Evolutionary conservation across 2,888 invertebrate genomes (phyloP), one percentile per base, ranked within the genome.

Genomic region (Esperia sulphurella): DNA sequence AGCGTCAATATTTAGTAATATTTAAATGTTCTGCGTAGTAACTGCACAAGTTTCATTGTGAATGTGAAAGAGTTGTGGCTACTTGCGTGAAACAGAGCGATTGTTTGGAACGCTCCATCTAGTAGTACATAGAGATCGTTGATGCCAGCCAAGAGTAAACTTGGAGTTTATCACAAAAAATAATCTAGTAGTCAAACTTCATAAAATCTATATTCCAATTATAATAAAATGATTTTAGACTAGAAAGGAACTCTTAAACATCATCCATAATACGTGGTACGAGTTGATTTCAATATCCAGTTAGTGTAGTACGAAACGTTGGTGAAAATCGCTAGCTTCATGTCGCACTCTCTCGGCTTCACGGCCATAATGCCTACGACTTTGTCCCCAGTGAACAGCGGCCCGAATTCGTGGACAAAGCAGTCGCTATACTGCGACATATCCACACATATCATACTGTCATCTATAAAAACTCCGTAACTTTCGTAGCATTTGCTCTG

Each of bases 351-450:
- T 7, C 59, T 61, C 0, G 87, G 84, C 39, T 68, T 77, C 28
- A 77, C 59, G 0, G 80, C 66, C 13, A 87, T 49, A 0, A 87
- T 58, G 0, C 87, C 88, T 0, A 79, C 73, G 1, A 87, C 53
- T 41, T 74, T 83, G 35, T 86, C 77, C 0, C 53, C 65, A 5
- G 43, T 30, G 47, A 63, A 87, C 0, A 87, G 39, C 0, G 88
- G 88, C 0, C 88, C 88, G 48, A 86, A 87, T 30, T 88, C 88
- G 2, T 82, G 75, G 0, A 79, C 51, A 10, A 87, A 88, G 48
- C 88, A 88, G 13, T 84, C 83, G 0, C 75, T 70, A n/a, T 83
- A 63, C 0, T 57, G 51, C 0, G 79, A 68, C 51, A 86, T 48
- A 13, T 88, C 83, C 0, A 83, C 58, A 42, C 88, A 88, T 0